Conservation (phyloP, 2,797 vertebrate genomes). For the Bryconaethiops microstoma region DNA sequence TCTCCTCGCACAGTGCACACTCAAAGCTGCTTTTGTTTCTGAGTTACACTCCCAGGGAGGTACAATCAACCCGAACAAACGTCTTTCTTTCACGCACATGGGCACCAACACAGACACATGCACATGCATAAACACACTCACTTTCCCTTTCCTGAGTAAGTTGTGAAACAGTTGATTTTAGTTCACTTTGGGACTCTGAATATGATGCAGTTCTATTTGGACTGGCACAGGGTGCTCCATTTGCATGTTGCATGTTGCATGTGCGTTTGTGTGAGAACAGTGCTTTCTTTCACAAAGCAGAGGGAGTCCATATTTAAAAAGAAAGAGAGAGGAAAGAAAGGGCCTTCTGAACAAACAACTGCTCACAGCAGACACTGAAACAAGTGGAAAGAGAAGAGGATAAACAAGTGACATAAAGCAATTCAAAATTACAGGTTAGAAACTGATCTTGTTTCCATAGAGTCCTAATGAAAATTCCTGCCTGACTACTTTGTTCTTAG, state of each 20-base stretch:
- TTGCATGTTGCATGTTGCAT: conserved; percentile 26
- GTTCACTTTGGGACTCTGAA: neutral
- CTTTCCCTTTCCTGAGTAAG: conserved; percentile 15
- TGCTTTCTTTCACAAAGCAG: conserved; percentile 15
- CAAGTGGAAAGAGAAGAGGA: neutral
- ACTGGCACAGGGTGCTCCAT: conserved; percentile 5
- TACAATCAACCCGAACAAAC: conserved; percentile 60
- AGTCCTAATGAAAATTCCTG: neutral
- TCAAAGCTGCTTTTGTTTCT: conserved; percentile 81
- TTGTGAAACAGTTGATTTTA: neutral
- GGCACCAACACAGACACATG: conserved; percentile 20
- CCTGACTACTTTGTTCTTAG: neutral
- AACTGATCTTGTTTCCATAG: neutral
- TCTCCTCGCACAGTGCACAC: conserved; percentile 59
- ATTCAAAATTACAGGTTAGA: neutral
- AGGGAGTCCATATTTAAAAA: conserved; percentile 9
- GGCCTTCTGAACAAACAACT: neutral
- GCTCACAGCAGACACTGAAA: neutral
- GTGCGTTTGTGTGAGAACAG: conserved; percentile 15
- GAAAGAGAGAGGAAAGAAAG: neutral
- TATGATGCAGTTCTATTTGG: conserved; percentile 11
- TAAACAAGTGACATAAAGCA: neutral
- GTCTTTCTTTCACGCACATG: conserved; percentile 55
- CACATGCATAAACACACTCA: conserved; percentile 11
- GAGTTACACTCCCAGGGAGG: conserved; percentile 72